phyloP scores from a whole-genome alignment of 2,888 invertebrate species.

The Caenorhabditis panamensis region DNA sequence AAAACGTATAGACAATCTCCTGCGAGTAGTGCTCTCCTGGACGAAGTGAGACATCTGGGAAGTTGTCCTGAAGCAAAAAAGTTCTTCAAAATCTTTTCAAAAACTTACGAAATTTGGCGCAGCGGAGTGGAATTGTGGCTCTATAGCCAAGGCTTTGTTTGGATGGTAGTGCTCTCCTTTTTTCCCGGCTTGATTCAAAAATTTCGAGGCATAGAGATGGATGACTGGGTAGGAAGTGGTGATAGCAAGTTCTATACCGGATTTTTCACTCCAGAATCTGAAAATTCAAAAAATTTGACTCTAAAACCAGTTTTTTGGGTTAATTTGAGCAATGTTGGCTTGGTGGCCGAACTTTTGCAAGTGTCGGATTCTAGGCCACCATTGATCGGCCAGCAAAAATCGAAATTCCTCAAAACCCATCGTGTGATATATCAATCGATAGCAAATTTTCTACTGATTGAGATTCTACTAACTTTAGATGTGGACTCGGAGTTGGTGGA shows the following conservation, averaged over 20 bases:
- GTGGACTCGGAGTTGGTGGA: slow-evolving; percentile 22
- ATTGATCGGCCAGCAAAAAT: neutral
- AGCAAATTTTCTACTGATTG: neutral
- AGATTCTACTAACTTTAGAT: slow-evolving; percentile 5
- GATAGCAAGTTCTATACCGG: slow-evolving; percentile 49
- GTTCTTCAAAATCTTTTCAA: neutral
- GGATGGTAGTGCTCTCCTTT: slow-evolving; percentile 51
- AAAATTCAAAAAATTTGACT: neutral
- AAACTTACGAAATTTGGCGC: slow-evolving; percentile 67
- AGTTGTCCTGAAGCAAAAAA: slow-evolving; percentile 58
- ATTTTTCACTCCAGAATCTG: neutral
- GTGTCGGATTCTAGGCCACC: neutral
- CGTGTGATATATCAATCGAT: neutral
- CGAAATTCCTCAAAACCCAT: neutral
- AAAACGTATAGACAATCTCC: slow-evolving; percentile 70
- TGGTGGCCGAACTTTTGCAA: neutral
- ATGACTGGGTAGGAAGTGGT: slow-evolving; percentile 69
- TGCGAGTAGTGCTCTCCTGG: slow-evolving; percentile 61
- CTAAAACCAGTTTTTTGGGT: neutral
- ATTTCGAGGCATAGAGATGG: slow-evolving; percentile 67
- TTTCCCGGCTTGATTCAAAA: slow-evolving; percentile 53
- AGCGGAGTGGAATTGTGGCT: slow-evolving; percentile 67
- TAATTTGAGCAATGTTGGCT: neutral
- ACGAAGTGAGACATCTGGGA: slow-evolving; percentile 58
- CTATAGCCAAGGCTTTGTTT: slow-evolving; percentile 68